Conservation (phyloP, 2,888 invertebrate species). For the Heliconius ethilla region DNA sequence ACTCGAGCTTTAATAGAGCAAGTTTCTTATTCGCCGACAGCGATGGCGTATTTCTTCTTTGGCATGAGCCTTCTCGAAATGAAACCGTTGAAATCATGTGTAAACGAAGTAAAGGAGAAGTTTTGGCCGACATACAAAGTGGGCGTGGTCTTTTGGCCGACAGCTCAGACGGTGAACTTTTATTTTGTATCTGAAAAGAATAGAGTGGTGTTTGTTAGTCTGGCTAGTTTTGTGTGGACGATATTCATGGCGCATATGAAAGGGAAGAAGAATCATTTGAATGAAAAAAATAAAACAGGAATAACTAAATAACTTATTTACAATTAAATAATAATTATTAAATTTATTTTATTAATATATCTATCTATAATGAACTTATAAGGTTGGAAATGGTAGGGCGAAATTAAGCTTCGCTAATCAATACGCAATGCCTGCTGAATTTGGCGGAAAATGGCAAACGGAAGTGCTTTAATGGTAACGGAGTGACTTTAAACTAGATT, state of each 20-base stretch:
- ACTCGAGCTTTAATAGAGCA: slow-evolving; percentile 83
- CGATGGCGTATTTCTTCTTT: slow-evolving; percentile 88
- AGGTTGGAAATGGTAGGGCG: too few relatives aligned
- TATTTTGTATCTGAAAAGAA: slow-evolving; percentile 86
- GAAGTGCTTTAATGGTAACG: not conserved
- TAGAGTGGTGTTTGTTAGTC: slow-evolving; percentile 87
- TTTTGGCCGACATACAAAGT: slow-evolving; percentile 88
- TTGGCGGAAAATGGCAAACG: not conserved
- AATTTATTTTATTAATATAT: not conserved
- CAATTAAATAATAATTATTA: not conserved
- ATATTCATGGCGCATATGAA: slow-evolving; percentile 90
- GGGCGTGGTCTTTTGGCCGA: slow-evolving; percentile 86
- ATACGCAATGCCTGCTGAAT: not conserved
- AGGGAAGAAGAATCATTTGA: slow-evolving; percentile 45
- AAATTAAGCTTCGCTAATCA: too few relatives aligned
- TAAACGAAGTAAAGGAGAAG: slow-evolving; percentile 86
- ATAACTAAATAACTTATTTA: not conserved
- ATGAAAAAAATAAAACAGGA: not conserved
- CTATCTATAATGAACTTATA: too few relatives aligned
- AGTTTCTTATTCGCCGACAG: slow-evolving; percentile 86
- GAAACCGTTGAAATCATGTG: slow-evolving; percentile 82
- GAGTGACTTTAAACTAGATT: not conserved
- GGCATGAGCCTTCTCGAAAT: slow-evolving; percentile 88
- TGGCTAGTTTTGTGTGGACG: slow-evolving; percentile 89
- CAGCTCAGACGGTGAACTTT: slow-evolving; percentile 88